Evolutionary conservation across 2,888 invertebrate species (phyloP), one percentile per base, ranked within the genome.

Genomic region (Andrena minutula): DNA sequence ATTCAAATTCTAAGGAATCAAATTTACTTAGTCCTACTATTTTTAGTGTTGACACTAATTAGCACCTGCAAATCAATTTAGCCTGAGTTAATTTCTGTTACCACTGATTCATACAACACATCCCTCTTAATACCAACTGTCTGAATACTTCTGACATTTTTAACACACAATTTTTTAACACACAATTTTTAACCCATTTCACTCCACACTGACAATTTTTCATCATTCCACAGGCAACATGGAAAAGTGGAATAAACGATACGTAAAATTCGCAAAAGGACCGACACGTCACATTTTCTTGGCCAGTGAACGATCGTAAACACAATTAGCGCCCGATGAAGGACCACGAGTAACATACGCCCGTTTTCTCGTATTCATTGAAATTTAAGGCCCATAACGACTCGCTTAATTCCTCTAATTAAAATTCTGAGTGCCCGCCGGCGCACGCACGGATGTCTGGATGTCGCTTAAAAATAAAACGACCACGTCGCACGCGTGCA

Each of bases 351-450:
- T 83, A 84, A 85, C 82, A 80, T 71, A 65, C 61, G 73, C 64
- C 75, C 72, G 83, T 88, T 83, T 82, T 80, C 86, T 86, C 82
- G 81, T 90, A 88, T 91, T 91, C 88, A 89, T 83, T 83, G 85
- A 91, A 91, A 92, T 92, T 91, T 91, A 92, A 89, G 86, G 85
- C 83, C 90, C 87, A 84, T 91, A 89, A 90, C 82, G 87, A 82
- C 87, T 82, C 85, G 88, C 87, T 89, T 92, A 91, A 92, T 92
- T 91, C 85, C 86, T 85, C 88, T 91, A 91, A 92, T 92, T 92
- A 91, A 92, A 92, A 92, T 92, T 91, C 91, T 89, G 86, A 88
- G 86, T 86, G 85, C 77, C 73, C 82, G 86, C 72, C 86, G 68
- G 68, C 72, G 65, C 53, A 61, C 35, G 47, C 53, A 49, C 51